Percentiles rank a stretch among this genome's conserved stretches.
Evolutionary conservation across 2,888 invertebrate genomes (phyloP).

Genomic region (Cyrtodaria siliqua): DNA sequence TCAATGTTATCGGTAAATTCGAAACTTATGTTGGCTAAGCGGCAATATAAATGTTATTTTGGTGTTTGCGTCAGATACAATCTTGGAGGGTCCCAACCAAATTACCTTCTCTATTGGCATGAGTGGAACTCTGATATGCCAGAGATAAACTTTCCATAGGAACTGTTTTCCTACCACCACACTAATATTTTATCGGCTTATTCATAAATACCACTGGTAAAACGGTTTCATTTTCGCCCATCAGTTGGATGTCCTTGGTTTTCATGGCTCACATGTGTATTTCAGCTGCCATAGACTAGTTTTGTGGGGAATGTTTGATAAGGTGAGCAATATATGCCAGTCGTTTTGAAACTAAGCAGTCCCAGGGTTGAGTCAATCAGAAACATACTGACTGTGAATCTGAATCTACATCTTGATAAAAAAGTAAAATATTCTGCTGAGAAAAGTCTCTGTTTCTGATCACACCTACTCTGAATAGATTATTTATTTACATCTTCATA

Average conservation of each 20-base stretch:
- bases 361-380: slow-evolving; percentile 23
- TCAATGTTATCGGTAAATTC: slow-evolving; percentile 42
- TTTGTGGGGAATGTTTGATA: slow-evolving; percentile 58
- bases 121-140: slow-evolving; percentile 61
- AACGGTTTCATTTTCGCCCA: slow-evolving; percentile 56
- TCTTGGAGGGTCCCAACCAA: slow-evolving; percentile 56
- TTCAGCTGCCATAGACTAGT: slow-evolving; percentile 61
- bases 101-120: slow-evolving; percentile 64
- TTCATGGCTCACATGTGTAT: slow-evolving; percentile 16
- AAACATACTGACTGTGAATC: not conserved
- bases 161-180: too few species aligned
- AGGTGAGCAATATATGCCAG: slow-evolving; percentile 58
- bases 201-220: slow-evolving; percentile 50
- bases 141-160: slow-evolving; percentile 27
- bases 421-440: not conserved
- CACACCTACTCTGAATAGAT: too few species aligned
- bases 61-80: slow-evolving; percentile 48
- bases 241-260: slow-evolving; percentile 13
- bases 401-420: slow-evolving; percentile 5
- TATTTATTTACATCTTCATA: too few species aligned
- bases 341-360: slow-evolving; percentile 57
- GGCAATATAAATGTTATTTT: slow-evolving; percentile 59
- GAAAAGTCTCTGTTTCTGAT: not conserved
- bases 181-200: slow-evolving; percentile 38
- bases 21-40: slow-evolving; percentile 58